Conservation (phyloP, 2,888 invertebrate species). For the Sturmia bella region DNA sequence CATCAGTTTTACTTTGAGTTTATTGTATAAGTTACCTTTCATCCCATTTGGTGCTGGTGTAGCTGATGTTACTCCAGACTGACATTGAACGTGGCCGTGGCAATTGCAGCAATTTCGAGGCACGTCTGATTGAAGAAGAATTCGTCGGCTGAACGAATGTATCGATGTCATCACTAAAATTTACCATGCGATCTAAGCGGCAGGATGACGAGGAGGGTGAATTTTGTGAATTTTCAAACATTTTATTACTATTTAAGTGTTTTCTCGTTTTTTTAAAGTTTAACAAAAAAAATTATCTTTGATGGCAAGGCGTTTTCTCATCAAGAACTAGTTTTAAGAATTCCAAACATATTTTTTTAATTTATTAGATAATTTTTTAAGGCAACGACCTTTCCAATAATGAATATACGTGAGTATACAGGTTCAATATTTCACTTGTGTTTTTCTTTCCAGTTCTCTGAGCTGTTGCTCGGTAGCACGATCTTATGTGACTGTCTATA, state of each 20-base stretch:
- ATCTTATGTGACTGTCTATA: too few relatives aligned
- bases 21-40: conserved; percentile 78
- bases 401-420: too few relatives aligned
- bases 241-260: not conserved
- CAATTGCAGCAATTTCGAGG: conserved; percentile 78
- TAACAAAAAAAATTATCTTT: too few relatives aligned
- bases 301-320: too few relatives aligned
- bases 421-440: too few relatives aligned
- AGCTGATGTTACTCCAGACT: conserved; percentile 93
- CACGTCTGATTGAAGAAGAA: conserved; percentile 74
- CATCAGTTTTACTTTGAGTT: not conserved
- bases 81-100: conserved; percentile 89
- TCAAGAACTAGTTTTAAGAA: too few relatives aligned
- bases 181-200: conserved; percentile 78
- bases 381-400: too few relatives aligned
- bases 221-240: not conserved
- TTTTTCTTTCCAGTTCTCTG: too few relatives aligned
- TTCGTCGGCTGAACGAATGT: conserved; percentile 72
- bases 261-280: not conserved
- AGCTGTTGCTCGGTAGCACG: too few relatives aligned
- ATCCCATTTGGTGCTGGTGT: conserved; percentile 89
- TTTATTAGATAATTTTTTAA: too few relatives aligned
- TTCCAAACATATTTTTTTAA: too few relatives aligned
- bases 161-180: conserved; percentile 78
- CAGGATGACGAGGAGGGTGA: conserved; percentile 71